Conservation (phyloP, 2,113 vertebrate species). For the Dipodomys ordii region DNA sequence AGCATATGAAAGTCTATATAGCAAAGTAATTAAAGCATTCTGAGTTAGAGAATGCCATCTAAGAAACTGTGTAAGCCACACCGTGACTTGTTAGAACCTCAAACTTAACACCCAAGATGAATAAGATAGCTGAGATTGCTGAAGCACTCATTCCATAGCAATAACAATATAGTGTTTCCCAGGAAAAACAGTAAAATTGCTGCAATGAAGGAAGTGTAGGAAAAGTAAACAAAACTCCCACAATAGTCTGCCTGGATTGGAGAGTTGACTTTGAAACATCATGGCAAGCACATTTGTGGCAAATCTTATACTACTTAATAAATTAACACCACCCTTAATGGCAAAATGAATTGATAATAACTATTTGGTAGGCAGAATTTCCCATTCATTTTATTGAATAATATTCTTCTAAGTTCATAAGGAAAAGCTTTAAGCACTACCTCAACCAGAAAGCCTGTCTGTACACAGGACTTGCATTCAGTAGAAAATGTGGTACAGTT, state of each 20-base stretch:
- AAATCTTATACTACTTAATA: neutral
- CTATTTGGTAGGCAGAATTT: slow-evolving; percentile 2
- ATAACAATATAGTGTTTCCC: slow-evolving; percentile 8
- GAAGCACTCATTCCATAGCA: neutral
- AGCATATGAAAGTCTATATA: neutral
- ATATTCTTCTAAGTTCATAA: neutral
- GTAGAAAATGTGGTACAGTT: neutral
- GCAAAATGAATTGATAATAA: neutral
- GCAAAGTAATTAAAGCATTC: slow-evolving; percentile 16
- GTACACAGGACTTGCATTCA: neutral
- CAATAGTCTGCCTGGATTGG: neutral
- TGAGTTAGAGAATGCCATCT: neutral
- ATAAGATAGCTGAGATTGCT: slow-evolving; percentile 22
- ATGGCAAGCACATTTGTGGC: neutral
- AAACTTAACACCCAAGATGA: slow-evolving; percentile 23
- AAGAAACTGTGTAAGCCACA: slow-evolving; percentile 4
- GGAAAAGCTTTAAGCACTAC: neutral
- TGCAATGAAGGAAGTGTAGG: neutral
- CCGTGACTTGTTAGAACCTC: slow-evolving; percentile 31
- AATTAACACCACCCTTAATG: neutral
- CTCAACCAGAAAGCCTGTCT: neutral
- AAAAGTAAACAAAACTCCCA: slow-evolving; percentile 36
- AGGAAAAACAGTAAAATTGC: neutral
- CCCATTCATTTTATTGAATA: slow-evolving; percentile 15
- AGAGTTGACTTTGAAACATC: slow-evolving; percentile 26